Conservation (phyloP, 2,888 invertebrate genomes). For the Synergus umbraculus region DNA sequence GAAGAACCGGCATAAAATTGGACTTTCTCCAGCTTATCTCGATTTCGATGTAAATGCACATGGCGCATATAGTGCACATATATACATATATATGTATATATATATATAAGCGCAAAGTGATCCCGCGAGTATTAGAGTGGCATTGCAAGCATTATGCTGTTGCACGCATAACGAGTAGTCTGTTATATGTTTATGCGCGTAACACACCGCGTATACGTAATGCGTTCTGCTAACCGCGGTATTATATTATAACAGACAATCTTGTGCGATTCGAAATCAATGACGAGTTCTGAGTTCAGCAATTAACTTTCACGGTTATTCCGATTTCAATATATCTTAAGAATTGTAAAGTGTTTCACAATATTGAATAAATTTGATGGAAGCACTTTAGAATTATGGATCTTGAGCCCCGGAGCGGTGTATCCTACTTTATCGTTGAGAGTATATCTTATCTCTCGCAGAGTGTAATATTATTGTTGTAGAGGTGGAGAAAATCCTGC, state of each 20-base stretch:
- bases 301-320: constrained; percentile 1
- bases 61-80: not conserved
- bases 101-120: not conserved
- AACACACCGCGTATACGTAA: constrained; percentile 34
- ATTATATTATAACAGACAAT: constrained; percentile 14
- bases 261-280: not conserved
- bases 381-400: not conserved
- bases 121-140: not conserved
- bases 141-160: constrained; percentile 26
- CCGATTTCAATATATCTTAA: no score
- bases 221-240: not conserved
- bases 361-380: no score
- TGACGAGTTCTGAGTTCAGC: not conserved
- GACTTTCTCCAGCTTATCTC: constrained; percentile 42
- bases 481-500: not conserved
- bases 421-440: constrained; percentile 20
- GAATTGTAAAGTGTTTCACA: no score
- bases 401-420: not conserved
- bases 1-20: constrained; percentile 27
- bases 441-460: constrained; percentile 21
- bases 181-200: constrained; percentile 47
- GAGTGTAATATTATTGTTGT: constrained; percentile 27
- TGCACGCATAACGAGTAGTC: constrained; percentile 44
- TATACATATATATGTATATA: no score
- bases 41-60: not conserved